Conservation (phyloP, 2,888 invertebrate genomes). For the Barypeithes pellucidus region DNA sequence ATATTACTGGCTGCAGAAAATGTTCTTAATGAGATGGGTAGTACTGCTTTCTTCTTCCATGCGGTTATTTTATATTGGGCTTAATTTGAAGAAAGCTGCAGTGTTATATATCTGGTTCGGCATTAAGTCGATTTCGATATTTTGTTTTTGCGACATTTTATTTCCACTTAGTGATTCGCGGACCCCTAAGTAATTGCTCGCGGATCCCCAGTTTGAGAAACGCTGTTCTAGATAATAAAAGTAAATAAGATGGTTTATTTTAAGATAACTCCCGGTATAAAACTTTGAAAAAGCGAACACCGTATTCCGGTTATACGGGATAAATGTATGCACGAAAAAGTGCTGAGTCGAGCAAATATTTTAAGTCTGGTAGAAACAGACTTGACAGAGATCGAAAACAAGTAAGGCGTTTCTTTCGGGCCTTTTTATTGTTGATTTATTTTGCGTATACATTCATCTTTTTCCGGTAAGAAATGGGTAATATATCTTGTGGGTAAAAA, state of each 20-base stretch:
- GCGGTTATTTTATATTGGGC: no score
- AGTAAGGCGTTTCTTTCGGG: constrained; percentile 47
- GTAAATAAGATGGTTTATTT: constrained; percentile 5
- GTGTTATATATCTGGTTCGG: no score
- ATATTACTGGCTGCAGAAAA: no score
- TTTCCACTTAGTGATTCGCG: no score
- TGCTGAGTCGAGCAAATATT: constrained; percentile 62
- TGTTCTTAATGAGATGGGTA: no score
- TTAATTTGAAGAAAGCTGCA: no score
- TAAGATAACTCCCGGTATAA: constrained; percentile 18
- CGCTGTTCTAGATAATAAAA: neutral
- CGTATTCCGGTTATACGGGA: constrained; percentile 29
- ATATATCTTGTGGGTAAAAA: constrained; percentile 21
- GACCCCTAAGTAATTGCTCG: no score
- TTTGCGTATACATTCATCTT: constrained; percentile 39
- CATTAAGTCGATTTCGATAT: no score
- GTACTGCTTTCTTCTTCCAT: no score
- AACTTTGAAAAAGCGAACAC: constrained; percentile 27
- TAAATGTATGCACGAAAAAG: constrained; percentile 59
- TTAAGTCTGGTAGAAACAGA: constrained; percentile 57
- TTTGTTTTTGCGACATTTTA: no score
- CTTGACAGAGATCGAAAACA: constrained; percentile 59
- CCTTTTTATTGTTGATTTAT: constrained; percentile 38
- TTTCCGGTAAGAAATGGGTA: constrained; percentile 37
- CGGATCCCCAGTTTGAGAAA: no score